Evolutionary conservation across 2,888 invertebrate genomes (phyloP), one percentile per base, ranked within the genome.

Genomic region (Ophonus ardosiacus): DNA sequence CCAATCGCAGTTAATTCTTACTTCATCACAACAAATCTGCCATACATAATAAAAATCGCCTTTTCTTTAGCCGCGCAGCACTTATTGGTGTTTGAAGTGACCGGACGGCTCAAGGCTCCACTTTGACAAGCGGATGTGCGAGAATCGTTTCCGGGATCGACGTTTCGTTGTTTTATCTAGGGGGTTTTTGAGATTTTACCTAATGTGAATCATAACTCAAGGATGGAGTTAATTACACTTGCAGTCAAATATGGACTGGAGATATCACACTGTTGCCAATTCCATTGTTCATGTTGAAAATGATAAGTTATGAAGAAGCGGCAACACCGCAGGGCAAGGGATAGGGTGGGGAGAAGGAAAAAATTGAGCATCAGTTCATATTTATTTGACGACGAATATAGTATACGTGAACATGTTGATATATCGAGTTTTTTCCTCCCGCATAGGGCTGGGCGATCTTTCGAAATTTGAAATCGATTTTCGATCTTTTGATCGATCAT

Each of bases 1-100:
- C 43, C 71, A 74, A 74, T 74, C 40, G 71, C 71, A 51, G 13
- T 38, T 43, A 74, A 74, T 74, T 74, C 71, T 74, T 74, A 74
- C 40, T 74, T 74, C 71, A 43, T 74, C 71, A 18, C 17, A 1
- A 10, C 43, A 43, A 43, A 43, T 68, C 68, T 68, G 15, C n/a
- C 15, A 17, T 31, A 31, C 31, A 31, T 31, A 17, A 10, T 17
- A 8, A 21, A 63, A 74, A 51, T n/a, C 13, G 17, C 8, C 10
- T 40, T 74, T 74, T 71, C 43, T 65, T 65, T 65, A 7, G 38
- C 38, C n/a, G 31, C 65, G 31, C 13, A 43, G 71, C 10, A 43
- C 43, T 51, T 74, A 74, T 74, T 74, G 71, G 71, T 43, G 31
- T 40, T 74, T 68, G 31, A 31, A 68, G 68, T 31, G 68, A 68